These are phyloP conservation scores for Drosophila watanabei DNA, from an alignment of 1,140 invertebrate species.

Conservation along the genomic window DNA sequence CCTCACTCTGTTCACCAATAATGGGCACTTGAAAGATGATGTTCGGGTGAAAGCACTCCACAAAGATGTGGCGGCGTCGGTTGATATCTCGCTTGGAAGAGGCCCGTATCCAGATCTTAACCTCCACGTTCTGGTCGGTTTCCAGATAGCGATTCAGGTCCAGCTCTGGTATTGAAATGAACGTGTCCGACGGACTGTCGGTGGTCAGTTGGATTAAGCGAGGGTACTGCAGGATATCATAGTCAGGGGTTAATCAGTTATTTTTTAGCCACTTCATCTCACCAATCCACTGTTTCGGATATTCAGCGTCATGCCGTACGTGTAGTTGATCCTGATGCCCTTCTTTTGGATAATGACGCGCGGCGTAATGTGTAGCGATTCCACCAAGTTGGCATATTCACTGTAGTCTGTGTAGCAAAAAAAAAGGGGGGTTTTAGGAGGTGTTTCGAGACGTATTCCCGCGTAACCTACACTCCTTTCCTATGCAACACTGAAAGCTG, in stretches of 20 bases:
- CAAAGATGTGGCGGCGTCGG: constrained; percentile 53
- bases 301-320: constrained; percentile 47
- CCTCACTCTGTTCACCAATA: constrained; percentile 34
- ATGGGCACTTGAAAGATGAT: constrained; percentile 80
- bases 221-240: constrained; percentile 47
- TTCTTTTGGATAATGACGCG: constrained; percentile 51
- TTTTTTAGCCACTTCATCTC: background rate
- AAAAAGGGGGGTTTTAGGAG: background rate
- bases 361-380: constrained; percentile 57
- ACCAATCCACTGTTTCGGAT: constrained; percentile 63
- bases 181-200: constrained; percentile 62
- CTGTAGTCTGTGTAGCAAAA: constrained; percentile 39
- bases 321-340: constrained; percentile 23
- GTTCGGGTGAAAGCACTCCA: constrained; percentile 70
- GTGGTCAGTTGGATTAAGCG: constrained; percentile 51
- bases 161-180: constrained; percentile 14
- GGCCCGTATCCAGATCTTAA: constrained; percentile 50
- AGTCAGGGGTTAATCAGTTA: too few species aligned
- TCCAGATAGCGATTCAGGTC: constrained; percentile 53
- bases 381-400: constrained; percentile 60
- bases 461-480: constrained; percentile 57
- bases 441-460: too few species aligned
- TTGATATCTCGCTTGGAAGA: constrained; percentile 36
- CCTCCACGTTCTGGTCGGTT: constrained; percentile 57
- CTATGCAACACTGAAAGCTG: constrained; percentile 54